Conservation (phyloP, 2,888 invertebrate genomes). For the Buathra laborator region DNA sequence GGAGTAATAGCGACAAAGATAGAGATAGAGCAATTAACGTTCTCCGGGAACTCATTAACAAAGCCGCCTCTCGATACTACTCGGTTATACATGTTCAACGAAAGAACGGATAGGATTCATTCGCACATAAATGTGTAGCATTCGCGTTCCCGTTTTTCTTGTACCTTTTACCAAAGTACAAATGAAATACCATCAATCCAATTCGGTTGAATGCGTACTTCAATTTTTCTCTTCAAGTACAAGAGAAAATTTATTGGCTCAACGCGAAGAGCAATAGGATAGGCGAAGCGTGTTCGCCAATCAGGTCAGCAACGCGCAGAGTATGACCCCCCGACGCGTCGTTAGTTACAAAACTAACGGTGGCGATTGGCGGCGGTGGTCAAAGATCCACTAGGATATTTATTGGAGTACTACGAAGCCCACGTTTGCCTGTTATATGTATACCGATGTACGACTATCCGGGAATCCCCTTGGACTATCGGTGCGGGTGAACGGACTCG, state of each 20-base stretch:
- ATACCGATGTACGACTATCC: slow-evolving; percentile 27
- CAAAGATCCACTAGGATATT: slow-evolving; percentile 62
- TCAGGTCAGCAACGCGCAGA: slow-evolving; percentile 5
- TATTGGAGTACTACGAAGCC: slow-evolving; percentile 42
- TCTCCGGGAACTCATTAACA: slow-evolving; percentile 52
- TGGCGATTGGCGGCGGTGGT: slow-evolving; percentile 26
- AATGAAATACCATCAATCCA: slow-evolving; percentile 26
- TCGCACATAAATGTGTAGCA: neutral
- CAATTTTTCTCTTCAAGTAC: neutral
- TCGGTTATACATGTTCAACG: slow-evolving; percentile 4
- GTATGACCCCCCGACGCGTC: slow-evolving; percentile 56
- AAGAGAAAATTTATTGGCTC: slow-evolving; percentile 40
- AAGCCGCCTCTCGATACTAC: slow-evolving; percentile 47
- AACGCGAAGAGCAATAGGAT: slow-evolving; percentile 13
- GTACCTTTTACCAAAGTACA: neutral
- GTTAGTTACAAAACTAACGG: slow-evolving; percentile 63
- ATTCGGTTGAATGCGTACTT: neutral
- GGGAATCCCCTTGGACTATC: slow-evolving; percentile 51
- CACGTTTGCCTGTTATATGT: slow-evolving; percentile 29
- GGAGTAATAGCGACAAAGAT: slow-evolving; percentile 33
- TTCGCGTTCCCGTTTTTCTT: neutral
- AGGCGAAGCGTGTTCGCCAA: neutral
- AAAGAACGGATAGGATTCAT: neutral
- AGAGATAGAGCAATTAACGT: slow-evolving; percentile 60
- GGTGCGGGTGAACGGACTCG: slow-evolving; percentile 44